Percentiles rank a stretch among this genome's conserved stretches.
Evolutionary conservation across 2,888 invertebrate species (phyloP).

Genomic region (Smittia sp.): DNA sequence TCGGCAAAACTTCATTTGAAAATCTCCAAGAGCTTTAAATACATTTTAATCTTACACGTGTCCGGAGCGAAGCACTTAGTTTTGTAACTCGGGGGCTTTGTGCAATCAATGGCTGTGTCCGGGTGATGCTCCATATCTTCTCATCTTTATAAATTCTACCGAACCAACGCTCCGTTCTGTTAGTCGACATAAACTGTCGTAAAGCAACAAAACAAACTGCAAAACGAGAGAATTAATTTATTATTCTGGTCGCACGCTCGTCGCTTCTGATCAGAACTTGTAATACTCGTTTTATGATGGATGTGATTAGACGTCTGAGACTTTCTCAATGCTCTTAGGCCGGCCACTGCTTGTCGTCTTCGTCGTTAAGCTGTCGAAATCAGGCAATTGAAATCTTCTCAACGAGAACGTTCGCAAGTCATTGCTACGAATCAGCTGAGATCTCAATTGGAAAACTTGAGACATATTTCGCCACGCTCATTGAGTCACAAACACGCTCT

Average conservation of each 20-base stretch:
- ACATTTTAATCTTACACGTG: conserved; percentile 2
- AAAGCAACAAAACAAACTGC: not conserved
- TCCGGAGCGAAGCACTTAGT: not conserved
- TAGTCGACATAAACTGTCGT: conserved; percentile 26
- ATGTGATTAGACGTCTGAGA: conserved; percentile 12
- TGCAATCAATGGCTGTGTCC: not conserved
- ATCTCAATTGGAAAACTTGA: too few species aligned
- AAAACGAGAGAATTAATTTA: conserved; percentile 25
- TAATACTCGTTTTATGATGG: conserved; percentile 32
- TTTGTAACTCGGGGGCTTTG: not conserved
- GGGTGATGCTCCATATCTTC: not conserved
- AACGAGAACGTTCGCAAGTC: too few species aligned
- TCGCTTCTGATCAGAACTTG: conserved; percentile 9
- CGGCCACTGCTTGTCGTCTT: too few species aligned
- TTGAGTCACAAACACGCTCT: too few species aligned
- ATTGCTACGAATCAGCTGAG: too few species aligned
- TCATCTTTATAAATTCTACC: not conserved
- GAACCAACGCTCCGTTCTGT: not conserved
- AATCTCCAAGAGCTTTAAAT: not conserved
- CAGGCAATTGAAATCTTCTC: too few species aligned
- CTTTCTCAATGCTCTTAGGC: too few species aligned
- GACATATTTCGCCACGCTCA: too few species aligned
- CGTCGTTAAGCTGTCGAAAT: too few species aligned
- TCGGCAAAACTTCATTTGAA: not conserved
- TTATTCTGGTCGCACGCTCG: conserved; percentile 14